Evolutionary conservation across 2,113 vertebrate species (phyloP).

Genomic region (Solea senegalensis): DNA sequence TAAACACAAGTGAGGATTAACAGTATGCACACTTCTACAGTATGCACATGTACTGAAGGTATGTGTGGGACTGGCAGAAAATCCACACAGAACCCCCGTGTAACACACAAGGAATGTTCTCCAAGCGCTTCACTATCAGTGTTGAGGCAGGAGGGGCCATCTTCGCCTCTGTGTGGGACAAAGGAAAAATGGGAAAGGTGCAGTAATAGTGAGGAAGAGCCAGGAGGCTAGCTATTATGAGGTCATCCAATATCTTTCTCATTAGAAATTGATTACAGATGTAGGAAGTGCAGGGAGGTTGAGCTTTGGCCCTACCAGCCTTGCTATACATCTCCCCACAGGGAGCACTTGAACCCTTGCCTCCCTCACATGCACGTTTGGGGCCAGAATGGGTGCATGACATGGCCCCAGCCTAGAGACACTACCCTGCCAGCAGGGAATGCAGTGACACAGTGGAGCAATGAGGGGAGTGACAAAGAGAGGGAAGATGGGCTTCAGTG

Average conservation of each 20-base stretch:
- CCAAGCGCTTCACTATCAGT: slow-evolving; percentile 37
- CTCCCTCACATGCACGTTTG: slow-evolving; percentile 51
- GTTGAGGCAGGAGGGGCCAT: slow-evolving; percentile 35
- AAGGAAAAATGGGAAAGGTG: slow-evolving; percentile 18
- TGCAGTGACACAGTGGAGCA: slow-evolving; percentile 70
- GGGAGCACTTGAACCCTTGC: slow-evolving; percentile 77
- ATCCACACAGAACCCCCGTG: slow-evolving; percentile 44
- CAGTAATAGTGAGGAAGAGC: slow-evolving; percentile 24
- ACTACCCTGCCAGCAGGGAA: slow-evolving; percentile 76
- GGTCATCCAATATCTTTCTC: slow-evolving; percentile 51
- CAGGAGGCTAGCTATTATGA: slow-evolving; percentile 28
- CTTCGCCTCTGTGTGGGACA: slow-evolving; percentile 32
- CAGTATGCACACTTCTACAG: slow-evolving; percentile 32
- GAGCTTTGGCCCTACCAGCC: slow-evolving; percentile 35
- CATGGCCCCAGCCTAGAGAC: slow-evolving; percentile 69
- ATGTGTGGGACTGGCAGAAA: slow-evolving; percentile 64
- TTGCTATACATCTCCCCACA: slow-evolving; percentile 51
- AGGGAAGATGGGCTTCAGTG: slow-evolving; percentile 59
- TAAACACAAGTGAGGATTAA: slow-evolving; percentile 40
- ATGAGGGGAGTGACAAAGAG: slow-evolving; percentile 60
- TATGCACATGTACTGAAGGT: slow-evolving; percentile 52
- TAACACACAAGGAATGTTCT: slow-evolving; percentile 65
- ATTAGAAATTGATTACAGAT: slow-evolving; percentile 65
- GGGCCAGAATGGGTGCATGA: slow-evolving; percentile 67
- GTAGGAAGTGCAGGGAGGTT: slow-evolving; percentile 33